A percentile compares a stretch with the other conserved stretches of the same genome.
Evolutionary conservation across 2,113 vertebrate species (phyloP).

Genomic region (Rhinoderma darwinii): DNA sequence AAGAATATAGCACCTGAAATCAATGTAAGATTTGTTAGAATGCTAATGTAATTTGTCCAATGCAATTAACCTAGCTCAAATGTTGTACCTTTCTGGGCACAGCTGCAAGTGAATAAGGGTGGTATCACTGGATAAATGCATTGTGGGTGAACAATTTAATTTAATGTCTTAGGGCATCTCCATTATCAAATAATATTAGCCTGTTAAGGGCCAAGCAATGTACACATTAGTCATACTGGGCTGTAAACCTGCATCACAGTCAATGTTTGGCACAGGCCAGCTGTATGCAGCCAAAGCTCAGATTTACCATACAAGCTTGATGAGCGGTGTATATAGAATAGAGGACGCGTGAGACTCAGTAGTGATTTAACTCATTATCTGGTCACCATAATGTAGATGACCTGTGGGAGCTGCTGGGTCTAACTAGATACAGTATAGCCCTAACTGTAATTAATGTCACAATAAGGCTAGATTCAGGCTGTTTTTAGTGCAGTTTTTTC

Average conservation of each 20-base stretch:
- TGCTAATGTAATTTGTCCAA: not conserved
- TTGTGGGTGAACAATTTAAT: not conserved
- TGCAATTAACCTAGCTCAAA: not conserved
- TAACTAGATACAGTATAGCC: not conserved
- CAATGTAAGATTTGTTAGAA: constrained; percentile 1
- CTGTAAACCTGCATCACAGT: not conserved
- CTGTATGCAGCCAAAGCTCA: not conserved
- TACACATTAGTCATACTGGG: not conserved
- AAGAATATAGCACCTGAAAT: constrained; percentile 16
- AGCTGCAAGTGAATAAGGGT: not conserved
- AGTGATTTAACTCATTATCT: too few species aligned
- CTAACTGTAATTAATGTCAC: not conserved
- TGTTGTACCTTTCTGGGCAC: not conserved
- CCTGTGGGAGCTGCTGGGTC: not conserved
- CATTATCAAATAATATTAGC: too few species aligned
- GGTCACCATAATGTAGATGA: not conserved
- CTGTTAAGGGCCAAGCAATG: not conserved
- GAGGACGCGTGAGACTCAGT: too few species aligned
- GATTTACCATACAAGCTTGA: not conserved
- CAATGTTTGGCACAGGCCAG: not conserved
- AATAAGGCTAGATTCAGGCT: too few species aligned
- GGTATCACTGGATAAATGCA: not conserved
- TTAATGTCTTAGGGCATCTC: not conserved
- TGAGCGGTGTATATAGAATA: not conserved
- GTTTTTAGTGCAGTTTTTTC: too few species aligned